Conservation (phyloP, 2,888 invertebrate species). For the Parascotia fuliginaria region DNA sequence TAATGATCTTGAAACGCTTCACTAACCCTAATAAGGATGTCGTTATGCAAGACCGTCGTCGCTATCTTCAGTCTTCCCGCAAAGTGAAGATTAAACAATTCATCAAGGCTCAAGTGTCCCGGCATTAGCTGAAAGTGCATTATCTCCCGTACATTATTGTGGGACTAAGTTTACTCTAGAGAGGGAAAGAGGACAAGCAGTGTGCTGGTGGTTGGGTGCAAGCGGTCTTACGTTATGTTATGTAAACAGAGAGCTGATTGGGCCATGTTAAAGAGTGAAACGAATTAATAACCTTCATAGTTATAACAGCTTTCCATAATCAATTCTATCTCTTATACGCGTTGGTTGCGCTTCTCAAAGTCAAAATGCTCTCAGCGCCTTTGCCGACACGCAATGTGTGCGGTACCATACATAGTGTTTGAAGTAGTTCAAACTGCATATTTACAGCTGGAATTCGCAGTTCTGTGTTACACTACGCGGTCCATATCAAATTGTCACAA, state of each 20-base stretch:
- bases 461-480: too few species aligned
- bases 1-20: slow-evolving; percentile 31
- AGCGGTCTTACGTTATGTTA: slow-evolving; percentile 50
- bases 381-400: too few species aligned
- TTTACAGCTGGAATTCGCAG: too few species aligned
- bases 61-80: slow-evolving; percentile 30
- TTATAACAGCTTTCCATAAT: too few species aligned
- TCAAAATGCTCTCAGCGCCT: too few species aligned
- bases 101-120: slow-evolving; percentile 51
- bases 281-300: not conserved
- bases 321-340: too few species aligned
- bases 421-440: too few species aligned
- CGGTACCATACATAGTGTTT: too few species aligned
- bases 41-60: slow-evolving; percentile 34
- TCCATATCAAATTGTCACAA: too few species aligned
- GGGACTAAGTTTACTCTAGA: slow-evolving; percentile 57
- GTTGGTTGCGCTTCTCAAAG: too few species aligned
- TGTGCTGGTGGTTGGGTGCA: slow-evolving; percentile 51
- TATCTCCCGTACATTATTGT: slow-evolving; percentile 50
- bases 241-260: slow-evolving; percentile 42
- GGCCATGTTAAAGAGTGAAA: slow-evolving; percentile 3
- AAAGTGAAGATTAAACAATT: slow-evolving; percentile 48
- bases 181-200: slow-evolving; percentile 60
- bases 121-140: slow-evolving; percentile 53
- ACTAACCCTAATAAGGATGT: slow-evolving; percentile 31